Evolutionary conservation across 1,140 invertebrate species (phyloP), one percentile per base, ranked within the genome.

Genomic region (Papilio polytes): DNA sequence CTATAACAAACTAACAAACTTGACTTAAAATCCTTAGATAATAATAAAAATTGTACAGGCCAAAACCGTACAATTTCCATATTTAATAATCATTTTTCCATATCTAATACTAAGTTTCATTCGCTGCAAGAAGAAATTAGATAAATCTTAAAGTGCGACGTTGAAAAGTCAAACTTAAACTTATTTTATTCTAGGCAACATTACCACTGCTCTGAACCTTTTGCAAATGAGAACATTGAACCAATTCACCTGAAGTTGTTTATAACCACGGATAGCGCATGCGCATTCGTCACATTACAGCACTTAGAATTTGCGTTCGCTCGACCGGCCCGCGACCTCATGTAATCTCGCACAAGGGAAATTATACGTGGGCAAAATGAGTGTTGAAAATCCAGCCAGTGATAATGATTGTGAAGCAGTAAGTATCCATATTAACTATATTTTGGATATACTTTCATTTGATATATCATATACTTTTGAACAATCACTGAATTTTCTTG

Each of bases 321-420:
- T 88, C 82, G 84, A 78, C 85, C 83, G 77, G 81, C 83, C 82
- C 20, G 53, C 85, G 87, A 89, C 90, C 91, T 93, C 93, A 94
- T 94, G 92, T 93, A 92, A 93, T 93, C 87, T 92, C 86, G 86
- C 80, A 86, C 89, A 89, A 91, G 90, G 89, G 89, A 88, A 86
- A 85, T 91, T 89, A 93, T 91, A 94, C 92, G 93, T 94, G 86
- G 92, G 90, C 93, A 94, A 94, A 94, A 95, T 95, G 94, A 95
- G 94, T 91, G 94, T 94, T 83, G 94, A 95, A 93, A 95, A 94
- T 89, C 90, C 93, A 83, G 88, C 88, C 78, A 93, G 88, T 88
- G 92, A 94, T 85, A 92, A 94, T 90, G 91, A 93, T 92, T 89
- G 90, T 89, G 92, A 94, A 81, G 89, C 93, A 80, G 94, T 95